Conservation (phyloP, 2,888 invertebrate species). For the Arge pagana region DNA sequence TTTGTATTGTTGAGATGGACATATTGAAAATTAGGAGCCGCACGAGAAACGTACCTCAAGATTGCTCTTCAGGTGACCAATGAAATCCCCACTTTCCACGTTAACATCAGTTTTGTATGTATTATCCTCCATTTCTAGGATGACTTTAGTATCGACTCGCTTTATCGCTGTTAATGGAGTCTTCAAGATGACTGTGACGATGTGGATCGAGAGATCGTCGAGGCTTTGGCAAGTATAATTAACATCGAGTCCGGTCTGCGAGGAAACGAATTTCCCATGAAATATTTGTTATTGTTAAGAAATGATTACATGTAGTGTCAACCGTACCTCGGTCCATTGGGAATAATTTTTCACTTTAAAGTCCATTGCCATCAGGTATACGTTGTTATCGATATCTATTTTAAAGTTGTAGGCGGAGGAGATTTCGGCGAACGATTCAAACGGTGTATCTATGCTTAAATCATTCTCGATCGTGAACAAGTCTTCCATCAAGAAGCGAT, state of each 20-base stretch:
- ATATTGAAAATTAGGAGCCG: too few species aligned
- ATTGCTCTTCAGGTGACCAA: constrained; percentile 60
- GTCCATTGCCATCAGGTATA: constrained; percentile 59
- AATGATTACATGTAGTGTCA: neutral
- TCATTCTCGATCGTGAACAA: constrained; percentile 64
- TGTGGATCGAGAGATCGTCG: constrained; percentile 57
- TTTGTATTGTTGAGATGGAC: too few species aligned
- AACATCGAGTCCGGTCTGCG: constrained; percentile 58
- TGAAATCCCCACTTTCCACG: constrained; percentile 60
- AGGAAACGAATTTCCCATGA: constrained; percentile 3
- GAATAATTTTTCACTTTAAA: constrained; percentile 58
- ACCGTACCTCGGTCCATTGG: constrained; percentile 60
- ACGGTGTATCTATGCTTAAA: constrained; percentile 64
- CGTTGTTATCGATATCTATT: constrained; percentile 54
- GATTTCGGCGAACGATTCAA: constrained; percentile 58
- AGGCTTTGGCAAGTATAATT: constrained; percentile 61
- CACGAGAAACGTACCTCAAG: constrained; percentile 60
- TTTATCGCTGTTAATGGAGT: constrained; percentile 63
- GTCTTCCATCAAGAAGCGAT: constrained; percentile 62
- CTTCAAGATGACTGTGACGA: constrained; percentile 60
- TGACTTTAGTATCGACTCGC: constrained; percentile 58
- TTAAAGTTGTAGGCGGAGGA: constrained; percentile 61
- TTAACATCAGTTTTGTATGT: constrained; percentile 61
- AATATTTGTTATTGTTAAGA: neutral
- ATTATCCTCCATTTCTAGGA: constrained; percentile 60